Base-by-base conservation (phyloP, 2,888 invertebrate species). In the Caenorhabditis panamensis region DNA sequence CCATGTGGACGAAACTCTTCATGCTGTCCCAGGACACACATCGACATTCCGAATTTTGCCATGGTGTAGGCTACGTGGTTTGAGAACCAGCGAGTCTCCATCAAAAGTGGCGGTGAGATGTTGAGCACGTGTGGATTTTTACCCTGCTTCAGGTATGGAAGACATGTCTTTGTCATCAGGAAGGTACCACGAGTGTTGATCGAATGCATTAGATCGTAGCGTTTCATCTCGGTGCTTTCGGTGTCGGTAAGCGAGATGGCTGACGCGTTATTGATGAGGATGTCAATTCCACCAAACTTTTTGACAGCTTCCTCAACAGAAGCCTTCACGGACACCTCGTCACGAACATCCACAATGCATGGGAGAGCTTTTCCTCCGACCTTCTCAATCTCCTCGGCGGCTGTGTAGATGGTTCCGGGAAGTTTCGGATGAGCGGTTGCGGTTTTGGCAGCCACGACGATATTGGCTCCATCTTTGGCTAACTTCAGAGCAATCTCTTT, bases 11-110 rank as follows among this genome's bases (percentile, higher is more conserved):
- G 94, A 90, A 97, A 95, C 92, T 98, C 98, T 83, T 95, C 95
- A n/a, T 96, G 94, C 96, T 97, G 96, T 18, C 98, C 90, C 16
- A 98, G 93, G 1, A 95, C 96, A 92, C 97, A 97, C 96, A 98
- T 95, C 0, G 96, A 96, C 92, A 91, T 89, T 56, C 89, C 97
- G 91, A 96, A 98, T 91, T 98, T 98, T 1, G 98, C 96, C 94
- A 98, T 97, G 0, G 97, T 97, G 92, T 98, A 98, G 0, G 97
- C 97, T 58, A 90, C 85, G 51, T 86, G 86, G 49, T 85, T 96
- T 53, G 96, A 96, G 59, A 87, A 87, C 86, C 86, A 85, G 9
- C 76, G 93, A 0, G 96, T 94, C 86, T 94, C 94, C 94, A 98
- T 94, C 91, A 95, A 95, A 20, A 98, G 92, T 0, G 98, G 98